Conservation (phyloP, 1,140 invertebrate genomes). For the Drosophila cardini region DNA sequence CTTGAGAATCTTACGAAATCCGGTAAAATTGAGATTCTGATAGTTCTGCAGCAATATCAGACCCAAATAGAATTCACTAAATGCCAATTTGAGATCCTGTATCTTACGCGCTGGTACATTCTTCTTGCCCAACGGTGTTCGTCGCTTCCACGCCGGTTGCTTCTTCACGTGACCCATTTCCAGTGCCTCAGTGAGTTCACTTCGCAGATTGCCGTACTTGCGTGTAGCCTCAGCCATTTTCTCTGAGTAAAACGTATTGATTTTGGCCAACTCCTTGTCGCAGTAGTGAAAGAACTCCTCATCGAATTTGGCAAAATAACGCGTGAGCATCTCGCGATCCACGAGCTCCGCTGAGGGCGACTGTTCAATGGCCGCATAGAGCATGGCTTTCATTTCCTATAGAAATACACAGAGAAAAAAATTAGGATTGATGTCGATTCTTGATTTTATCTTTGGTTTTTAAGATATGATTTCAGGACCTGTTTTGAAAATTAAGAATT, state of each 20-base stretch:
- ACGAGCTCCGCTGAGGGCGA: constrained; percentile 89
- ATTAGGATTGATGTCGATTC: no score
- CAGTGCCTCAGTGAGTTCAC: constrained; percentile 88
- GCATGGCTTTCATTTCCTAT: constrained; percentile 91
- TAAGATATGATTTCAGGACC: no score
- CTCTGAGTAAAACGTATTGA: constrained; percentile 95
- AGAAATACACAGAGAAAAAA: background rate
- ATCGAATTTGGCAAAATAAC: constrained; percentile 93
- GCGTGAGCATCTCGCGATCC: constrained; percentile 88
- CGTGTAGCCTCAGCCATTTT: constrained; percentile 94
- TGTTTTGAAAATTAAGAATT: no score
- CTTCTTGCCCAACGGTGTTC: constrained; percentile 86
- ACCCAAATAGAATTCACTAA: constrained; percentile 96
- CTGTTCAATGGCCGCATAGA: constrained; percentile 90
- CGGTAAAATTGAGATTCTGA: constrained; percentile 94
- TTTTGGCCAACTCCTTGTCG: constrained; percentile 94
- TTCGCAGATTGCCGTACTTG: constrained; percentile 91
- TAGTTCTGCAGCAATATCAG: constrained; percentile 91
- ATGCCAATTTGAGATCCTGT: constrained; percentile 95
- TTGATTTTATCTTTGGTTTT: no score
- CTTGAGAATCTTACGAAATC: constrained; percentile 96
- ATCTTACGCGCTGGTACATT: constrained; percentile 88
- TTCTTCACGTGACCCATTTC: constrained; percentile 84
- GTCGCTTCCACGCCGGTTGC: constrained; percentile 85
- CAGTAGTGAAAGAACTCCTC: constrained; percentile 94